Conservation (phyloP, 2,797 vertebrate genomes). For the Tympanoctomys barrerae region DNA sequence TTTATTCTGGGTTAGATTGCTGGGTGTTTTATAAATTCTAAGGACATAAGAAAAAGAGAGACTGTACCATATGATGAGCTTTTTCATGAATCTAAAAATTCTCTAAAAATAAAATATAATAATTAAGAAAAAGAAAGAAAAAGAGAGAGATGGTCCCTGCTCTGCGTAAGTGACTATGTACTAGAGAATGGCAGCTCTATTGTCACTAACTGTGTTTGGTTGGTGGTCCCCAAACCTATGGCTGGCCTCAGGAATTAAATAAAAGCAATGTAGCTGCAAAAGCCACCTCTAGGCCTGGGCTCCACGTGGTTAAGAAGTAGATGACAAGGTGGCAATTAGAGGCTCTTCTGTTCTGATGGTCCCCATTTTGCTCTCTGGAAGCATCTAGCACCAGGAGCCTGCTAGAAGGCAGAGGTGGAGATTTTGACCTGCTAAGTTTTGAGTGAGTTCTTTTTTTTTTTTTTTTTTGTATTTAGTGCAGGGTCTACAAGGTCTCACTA, state of each 20-base stretch:
- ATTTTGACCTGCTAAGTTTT: neutral
- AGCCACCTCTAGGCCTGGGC: neutral
- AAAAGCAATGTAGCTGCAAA: neutral
- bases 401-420: neutral
- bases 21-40: neutral
- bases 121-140: neutral
- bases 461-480: too few species aligned
- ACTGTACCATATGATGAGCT: neutral
- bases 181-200: neutral
- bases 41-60: neutral
- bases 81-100: too few species aligned
- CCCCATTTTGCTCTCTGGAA: neutral
- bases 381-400: neutral
- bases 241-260: accelerated
- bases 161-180: neutral
- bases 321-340: neutral
- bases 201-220: neutral
- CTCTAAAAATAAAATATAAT: too few species aligned
- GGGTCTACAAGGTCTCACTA: too few species aligned
- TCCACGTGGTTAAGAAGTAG: neutral
- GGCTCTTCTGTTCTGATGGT: neutral
- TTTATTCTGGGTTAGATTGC: conserved; percentile 46
- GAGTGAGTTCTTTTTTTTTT: neutral
- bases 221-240: accelerated
- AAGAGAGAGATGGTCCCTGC: neutral